phyloP scores from a whole-genome alignment of 2,797 vertebrate genomes.

The Anas bahamensis region DNA sequence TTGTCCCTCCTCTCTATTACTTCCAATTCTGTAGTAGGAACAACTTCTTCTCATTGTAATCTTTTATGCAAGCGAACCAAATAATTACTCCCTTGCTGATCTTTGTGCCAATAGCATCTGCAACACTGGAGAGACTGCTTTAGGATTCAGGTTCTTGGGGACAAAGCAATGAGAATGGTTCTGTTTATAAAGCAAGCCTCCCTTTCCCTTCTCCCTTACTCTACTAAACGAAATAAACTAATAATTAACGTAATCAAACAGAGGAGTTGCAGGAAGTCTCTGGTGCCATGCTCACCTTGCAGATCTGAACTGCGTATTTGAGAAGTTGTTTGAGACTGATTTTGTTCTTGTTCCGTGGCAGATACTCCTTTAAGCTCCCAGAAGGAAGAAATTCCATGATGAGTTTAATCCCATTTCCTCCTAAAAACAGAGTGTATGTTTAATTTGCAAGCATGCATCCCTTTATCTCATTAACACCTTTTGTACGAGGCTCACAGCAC shows the following conservation, averaged over 20 bases:
- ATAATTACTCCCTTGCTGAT: fast-evolving
- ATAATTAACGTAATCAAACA: background rate
- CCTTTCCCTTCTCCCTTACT: background rate
- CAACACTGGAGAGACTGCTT: fast-evolving
- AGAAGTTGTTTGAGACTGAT: conserved; percentile 88
- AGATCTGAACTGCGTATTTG: conserved; percentile 92
- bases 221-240: background rate
- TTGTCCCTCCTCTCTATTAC: background rate
- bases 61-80: background rate
- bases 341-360: conserved; percentile 89
- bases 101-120: background rate
- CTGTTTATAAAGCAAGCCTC: background rate
- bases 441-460: background rate
- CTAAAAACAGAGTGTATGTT: conserved; percentile 62
- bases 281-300: conserved; percentile 81
- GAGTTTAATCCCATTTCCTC: conserved; percentile 92
- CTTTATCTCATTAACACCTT: background rate
- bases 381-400: conserved; percentile 98
- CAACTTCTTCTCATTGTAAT: background rate
- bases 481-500: background rate
- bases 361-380: conserved; percentile 96
- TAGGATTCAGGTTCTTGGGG: background rate
- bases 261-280: background rate
- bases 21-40: background rate
- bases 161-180: background rate